Conservation (phyloP, 1,140 invertebrate species). For the Drosophila burlai region DNA sequence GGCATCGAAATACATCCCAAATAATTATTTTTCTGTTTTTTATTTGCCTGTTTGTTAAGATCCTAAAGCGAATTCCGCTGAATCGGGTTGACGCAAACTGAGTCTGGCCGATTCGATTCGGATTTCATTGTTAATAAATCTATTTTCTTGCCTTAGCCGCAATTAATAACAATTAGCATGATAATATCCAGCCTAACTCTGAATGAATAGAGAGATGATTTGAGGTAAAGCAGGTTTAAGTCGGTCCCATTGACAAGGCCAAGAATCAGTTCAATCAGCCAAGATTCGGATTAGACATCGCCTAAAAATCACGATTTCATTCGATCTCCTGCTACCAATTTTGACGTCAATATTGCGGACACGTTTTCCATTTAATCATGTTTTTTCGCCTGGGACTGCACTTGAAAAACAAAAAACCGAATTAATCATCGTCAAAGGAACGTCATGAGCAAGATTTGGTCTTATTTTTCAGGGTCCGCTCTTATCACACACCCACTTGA, state of each 20-base stretch:
- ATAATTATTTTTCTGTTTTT: constrained; percentile 31
- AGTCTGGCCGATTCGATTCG: constrained; percentile 30
- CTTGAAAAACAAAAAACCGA: constrained; percentile 15
- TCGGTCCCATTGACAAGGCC: constrained; percentile 34
- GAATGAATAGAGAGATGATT: constrained; percentile 29
- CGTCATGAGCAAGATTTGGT: constrained; percentile 48
- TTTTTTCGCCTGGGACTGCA: neutral
- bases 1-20: constrained; percentile 11
- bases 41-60: constrained; percentile 31
- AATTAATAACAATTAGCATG: constrained; percentile 60
- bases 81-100: constrained; percentile 22
- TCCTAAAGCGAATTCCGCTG: constrained; percentile 31
- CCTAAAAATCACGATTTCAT: neutral
- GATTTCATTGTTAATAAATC: constrained; percentile 66
- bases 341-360: constrained; percentile 30
- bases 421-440: constrained; percentile 50
- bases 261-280: neutral
- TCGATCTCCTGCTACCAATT: constrained; percentile 3
- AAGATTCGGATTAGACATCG: neutral
- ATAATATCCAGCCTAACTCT: constrained; percentile 13
- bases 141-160: constrained; percentile 31
- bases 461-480: constrained; percentile 43
- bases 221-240: constrained; percentile 5
- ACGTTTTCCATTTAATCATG: constrained; percentile 34
- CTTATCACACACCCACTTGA: constrained; percentile 38